A percentile compares a stretch with the other conserved stretches of the same genome.
Conservation (phyloP, 2,888 invertebrate genomes). For the Cryptocephalus moraei region DNA sequence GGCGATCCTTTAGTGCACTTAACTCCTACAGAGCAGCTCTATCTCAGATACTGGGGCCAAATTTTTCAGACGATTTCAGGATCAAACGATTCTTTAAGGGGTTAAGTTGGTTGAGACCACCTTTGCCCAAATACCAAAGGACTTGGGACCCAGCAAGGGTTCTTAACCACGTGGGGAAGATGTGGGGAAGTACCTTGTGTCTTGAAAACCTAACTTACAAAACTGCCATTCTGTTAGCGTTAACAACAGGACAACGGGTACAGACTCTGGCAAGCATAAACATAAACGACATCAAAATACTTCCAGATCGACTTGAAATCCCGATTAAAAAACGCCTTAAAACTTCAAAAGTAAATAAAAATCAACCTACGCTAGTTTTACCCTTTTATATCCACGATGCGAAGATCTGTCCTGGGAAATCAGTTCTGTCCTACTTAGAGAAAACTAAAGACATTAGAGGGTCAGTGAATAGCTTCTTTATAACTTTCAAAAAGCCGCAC, state of each 20-base stretch:
- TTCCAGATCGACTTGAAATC: conserved; percentile 5
- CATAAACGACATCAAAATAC: conserved; percentile 1
- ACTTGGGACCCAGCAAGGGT: conserved; percentile 8
- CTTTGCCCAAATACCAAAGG: conserved; percentile 6
- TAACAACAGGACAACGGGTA: conserved; percentile 9
- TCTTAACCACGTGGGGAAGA: conserved; percentile 1
- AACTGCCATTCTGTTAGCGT: conserved; percentile 5
- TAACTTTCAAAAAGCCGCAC: background rate
- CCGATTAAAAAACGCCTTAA: conserved; percentile 7
- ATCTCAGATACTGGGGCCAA: background rate
- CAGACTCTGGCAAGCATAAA: conserved; percentile 8
- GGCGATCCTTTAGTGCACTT: conserved; percentile 2
- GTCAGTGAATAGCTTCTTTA: background rate
- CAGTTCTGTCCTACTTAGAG: conserved; percentile 4
- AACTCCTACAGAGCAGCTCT: conserved; percentile 7
- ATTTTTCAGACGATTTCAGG: conserved; percentile 1
- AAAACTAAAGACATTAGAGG: conserved; percentile 5
- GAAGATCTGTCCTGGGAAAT: conserved; percentile 7
- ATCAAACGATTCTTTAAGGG: conserved; percentile 6
- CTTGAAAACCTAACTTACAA: conserved; percentile 4
- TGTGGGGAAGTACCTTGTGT: background rate
- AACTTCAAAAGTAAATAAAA: conserved; percentile 3
- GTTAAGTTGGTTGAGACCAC: conserved; percentile 3
- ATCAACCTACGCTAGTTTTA: conserved; percentile 9
- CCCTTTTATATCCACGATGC: conserved; percentile 7